Base-by-base conservation (phyloP, 2,888 invertebrate species). In the Stomorhina lunata region DNA sequence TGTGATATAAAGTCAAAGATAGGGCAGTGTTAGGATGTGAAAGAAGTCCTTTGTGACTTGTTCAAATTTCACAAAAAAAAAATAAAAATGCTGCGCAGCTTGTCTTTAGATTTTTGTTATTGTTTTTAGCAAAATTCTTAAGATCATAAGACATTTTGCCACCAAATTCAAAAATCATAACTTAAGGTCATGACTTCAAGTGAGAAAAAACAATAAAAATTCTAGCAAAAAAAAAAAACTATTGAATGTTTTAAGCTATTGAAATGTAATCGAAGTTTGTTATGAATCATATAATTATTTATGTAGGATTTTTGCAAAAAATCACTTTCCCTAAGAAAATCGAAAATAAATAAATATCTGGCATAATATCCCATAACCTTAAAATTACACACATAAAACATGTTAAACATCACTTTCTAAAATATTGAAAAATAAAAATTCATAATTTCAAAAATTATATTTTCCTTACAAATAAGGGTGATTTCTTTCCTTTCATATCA, bases 221-320 rank as follows among this genome's bases (percentile, higher is more conserved):
- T n/a, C n/a, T 34, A 25, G 5, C 2, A 9, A n/a, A 29, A 9
- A 29, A 22, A 45, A n/a, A 15, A 17, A 32, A 29, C 45, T 15
- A 32, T 17, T 1, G 20, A 40, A 22, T 15, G 10, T 10, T 32
- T 40, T 69, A 48, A 68, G 65, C 57, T 72, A 61, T 55, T 80
- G 76, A 77, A 80, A 77, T 83, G 40, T 37, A 71, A 80, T 76
- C 76, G 76, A 76, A 61, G 55, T n/a, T n/a, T 80, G 80, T 83
- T 80, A 83, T 68, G 83, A 83, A 81, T 77, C 81, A 72, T 77
- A 43, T 73, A 81, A 81, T 81, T 81, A 81, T 72, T 37, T 68
- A 68, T 34, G 17, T 17, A 32, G 12, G 57, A 81, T 72, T 37
- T 68, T 72, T 34, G 17, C 25, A 32, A 15, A 66, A 22, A 17